These are phyloP conservation scores for Agrotis ipsilon DNA, from an alignment of 2,888 invertebrate species.

Conservation along the genomic window DNA sequence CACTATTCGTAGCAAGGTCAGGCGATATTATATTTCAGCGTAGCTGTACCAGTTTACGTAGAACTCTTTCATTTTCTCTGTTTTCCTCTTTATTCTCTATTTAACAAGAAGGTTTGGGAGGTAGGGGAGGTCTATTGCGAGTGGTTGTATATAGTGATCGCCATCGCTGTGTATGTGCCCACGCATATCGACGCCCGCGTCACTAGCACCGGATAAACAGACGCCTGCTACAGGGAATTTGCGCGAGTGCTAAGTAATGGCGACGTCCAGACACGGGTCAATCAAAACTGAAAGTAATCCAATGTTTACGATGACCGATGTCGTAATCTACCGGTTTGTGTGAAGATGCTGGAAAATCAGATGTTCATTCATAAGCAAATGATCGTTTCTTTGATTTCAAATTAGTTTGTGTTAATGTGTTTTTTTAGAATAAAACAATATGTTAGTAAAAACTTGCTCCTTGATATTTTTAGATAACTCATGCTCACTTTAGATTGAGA, in stretches of 20 bases:
- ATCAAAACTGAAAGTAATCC: slow-evolving; percentile 39
- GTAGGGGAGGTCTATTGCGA: slow-evolving; percentile 69
- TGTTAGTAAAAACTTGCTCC: neutral
- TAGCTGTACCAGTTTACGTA: slow-evolving; percentile 69
- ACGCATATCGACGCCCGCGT: slow-evolving; percentile 82
- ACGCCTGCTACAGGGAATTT: slow-evolving; percentile 64
- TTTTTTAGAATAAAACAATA: neutral
- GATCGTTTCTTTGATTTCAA: neutral
- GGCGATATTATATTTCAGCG: slow-evolving; percentile 88
- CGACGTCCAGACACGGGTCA: slow-evolving; percentile 6
- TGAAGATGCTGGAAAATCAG: slow-evolving; percentile 11
- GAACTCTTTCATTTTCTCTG: slow-evolving; percentile 62
- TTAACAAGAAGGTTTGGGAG: slow-evolving; percentile 56
- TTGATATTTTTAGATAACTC: neutral
- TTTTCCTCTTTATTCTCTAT: slow-evolving; percentile 50
- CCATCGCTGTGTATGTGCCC: slow-evolving; percentile 78
- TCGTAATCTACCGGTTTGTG: slow-evolving; percentile 28
- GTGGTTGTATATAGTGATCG: slow-evolving; percentile 74
- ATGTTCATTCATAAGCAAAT: neutral
- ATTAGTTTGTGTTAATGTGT: neutral
- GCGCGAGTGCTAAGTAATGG: slow-evolving; percentile 38
- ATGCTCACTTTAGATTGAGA: neutral
- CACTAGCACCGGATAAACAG: slow-evolving; percentile 76
- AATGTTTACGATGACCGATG: slow-evolving; percentile 31
- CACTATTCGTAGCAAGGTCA: slow-evolving; percentile 90